These are phyloP conservation scores for Xiphophorus birchmanni DNA, from an alignment of 2,797 vertebrate genomes.

Conservation along the genomic window DNA sequence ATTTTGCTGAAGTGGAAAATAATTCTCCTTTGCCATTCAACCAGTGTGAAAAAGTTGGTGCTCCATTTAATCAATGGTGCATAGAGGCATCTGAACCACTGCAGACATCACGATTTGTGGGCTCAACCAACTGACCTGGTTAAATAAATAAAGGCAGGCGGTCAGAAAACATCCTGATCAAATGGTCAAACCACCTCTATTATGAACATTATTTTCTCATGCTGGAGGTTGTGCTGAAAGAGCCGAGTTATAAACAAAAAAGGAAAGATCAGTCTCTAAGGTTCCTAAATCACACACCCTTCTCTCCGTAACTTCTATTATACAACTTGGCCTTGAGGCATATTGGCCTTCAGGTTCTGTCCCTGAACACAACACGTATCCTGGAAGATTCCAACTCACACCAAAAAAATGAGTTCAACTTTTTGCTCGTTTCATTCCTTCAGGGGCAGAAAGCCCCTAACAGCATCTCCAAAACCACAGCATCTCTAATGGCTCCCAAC, in stretches of 20 bases:
- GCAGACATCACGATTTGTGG: not conserved
- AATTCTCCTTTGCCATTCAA: not conserved
- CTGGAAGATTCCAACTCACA: not conserved
- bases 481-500: not conserved
- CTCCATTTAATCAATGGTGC: not conserved
- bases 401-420: not conserved
- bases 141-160: too few relatives aligned
- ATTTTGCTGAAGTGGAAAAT: not conserved
- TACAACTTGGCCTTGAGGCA: not conserved
- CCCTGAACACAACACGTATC: not conserved
- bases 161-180: too few relatives aligned
- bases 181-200: too few relatives aligned
- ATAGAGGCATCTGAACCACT: not conserved
- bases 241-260: too few relatives aligned
- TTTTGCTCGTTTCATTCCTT: not conserved
- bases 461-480: not conserved
- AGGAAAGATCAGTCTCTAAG: too few relatives aligned
- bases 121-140: not conserved
- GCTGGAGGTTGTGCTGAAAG: too few relatives aligned
- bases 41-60: not conserved
- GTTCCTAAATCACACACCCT: too few relatives aligned
- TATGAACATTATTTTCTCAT: too few relatives aligned
- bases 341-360: not conserved
- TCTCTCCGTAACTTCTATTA: too few relatives aligned
- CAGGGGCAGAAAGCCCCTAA: not conserved